phyloP scores from a whole-genome alignment of 2,888 invertebrate genomes.

The Campopleginae sp. region DNA sequence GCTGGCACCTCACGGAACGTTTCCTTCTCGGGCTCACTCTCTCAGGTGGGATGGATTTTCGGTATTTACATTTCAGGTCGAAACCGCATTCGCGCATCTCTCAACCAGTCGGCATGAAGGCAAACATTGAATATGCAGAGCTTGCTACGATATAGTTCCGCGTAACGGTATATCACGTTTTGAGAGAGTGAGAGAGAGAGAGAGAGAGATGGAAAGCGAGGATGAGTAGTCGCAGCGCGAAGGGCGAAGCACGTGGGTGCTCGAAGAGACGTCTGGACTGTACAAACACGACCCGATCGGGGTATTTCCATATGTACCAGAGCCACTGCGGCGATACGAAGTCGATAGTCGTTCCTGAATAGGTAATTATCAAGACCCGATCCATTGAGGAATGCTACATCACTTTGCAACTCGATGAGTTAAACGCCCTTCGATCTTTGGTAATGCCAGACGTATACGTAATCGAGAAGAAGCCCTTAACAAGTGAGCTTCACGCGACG shows the following conservation, averaged over 20 bases:
- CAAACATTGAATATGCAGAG: constrained; percentile 71
- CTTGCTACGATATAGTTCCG: constrained; percentile 57
- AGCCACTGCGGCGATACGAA: constrained; percentile 29
- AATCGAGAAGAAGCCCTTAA: background rate
- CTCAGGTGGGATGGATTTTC: constrained; percentile 32
- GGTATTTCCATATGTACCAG: constrained; percentile 23
- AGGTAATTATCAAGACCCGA: constrained; percentile 53
- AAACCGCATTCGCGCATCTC: constrained; percentile 61
- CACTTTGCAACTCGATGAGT: constrained; percentile 14
- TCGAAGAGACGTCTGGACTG: constrained; percentile 8
- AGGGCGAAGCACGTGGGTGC: constrained; percentile 20
- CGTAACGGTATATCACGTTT: constrained; percentile 59
- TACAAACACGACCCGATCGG: constrained; percentile 27
- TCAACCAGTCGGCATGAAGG: constrained; percentile 59
- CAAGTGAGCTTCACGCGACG: constrained; percentile 2
- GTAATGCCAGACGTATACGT: background rate
- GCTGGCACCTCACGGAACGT: constrained; percentile 18
- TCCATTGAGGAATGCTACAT: constrained; percentile 12
- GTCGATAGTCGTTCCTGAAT: constrained; percentile 59
- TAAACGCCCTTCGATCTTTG: constrained; percentile 29
- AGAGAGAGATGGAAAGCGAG: background rate
- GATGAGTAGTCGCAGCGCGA: background rate
- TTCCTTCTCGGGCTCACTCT: background rate
- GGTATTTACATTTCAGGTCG: constrained; percentile 66
- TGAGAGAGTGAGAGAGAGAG: constrained; percentile 28